These are phyloP conservation scores for Dolichotis patagonum DNA, from an alignment of 2,113 vertebrate species.

Conservation along the genomic window DNA sequence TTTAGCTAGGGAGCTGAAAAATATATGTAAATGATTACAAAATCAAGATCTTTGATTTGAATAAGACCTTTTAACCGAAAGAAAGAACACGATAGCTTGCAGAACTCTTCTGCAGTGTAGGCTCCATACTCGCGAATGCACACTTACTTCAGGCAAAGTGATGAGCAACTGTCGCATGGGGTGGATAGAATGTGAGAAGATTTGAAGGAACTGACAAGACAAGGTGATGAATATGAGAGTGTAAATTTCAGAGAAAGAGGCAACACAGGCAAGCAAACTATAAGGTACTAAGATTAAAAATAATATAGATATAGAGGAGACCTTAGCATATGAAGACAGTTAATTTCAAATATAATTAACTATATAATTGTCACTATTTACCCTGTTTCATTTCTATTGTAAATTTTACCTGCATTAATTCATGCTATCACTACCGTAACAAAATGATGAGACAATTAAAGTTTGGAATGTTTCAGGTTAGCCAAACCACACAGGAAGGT, in stretches of 20 bases:
- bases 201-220: neutral
- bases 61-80: neutral
- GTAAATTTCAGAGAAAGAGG: conserved; percentile 23
- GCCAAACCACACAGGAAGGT: neutral
- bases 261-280: neutral
- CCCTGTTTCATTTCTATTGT: neutral
- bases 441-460: neutral
- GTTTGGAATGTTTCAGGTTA: neutral
- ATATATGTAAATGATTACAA: neutral
- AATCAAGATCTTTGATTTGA: neutral
- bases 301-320: neutral
- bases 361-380: neutral
- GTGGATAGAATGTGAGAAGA: neutral
- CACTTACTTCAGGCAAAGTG: neutral
- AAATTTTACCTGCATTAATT: neutral
- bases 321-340: neutral
- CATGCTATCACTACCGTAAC: neutral
- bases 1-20: neutral
- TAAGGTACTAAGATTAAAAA: neutral
- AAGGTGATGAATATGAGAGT: neutral
- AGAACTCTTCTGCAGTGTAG: neutral
- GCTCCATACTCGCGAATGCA: neutral
- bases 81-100: neutral
- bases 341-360: neutral
- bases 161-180: neutral